Evolutionary conservation across 2,797 vertebrate genomes (phyloP).

Genomic region (Pipistrellus nathusii): DNA sequence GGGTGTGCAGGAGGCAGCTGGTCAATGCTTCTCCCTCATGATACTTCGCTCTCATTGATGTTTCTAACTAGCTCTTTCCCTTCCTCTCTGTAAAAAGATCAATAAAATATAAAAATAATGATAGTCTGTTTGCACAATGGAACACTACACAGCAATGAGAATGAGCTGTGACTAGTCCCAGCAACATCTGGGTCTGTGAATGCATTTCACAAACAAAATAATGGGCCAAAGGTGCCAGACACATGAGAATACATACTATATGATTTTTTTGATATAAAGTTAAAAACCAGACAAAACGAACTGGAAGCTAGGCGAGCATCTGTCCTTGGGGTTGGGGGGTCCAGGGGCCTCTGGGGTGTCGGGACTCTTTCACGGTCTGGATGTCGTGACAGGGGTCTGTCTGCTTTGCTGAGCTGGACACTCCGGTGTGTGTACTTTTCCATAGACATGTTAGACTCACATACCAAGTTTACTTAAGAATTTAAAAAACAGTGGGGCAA

Average conservation of each 20-base stretch:
- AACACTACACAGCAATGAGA: background rate
- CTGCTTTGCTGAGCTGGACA: background rate
- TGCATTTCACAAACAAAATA: background rate
- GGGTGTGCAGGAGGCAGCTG: no score
- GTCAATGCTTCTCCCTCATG: no score
- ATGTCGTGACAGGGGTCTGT: background rate
- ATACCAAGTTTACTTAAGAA: conserved; percentile 7
- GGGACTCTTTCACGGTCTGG: no score
- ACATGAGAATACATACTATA: background rate
- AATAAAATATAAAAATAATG: background rate
- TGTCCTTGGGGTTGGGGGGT: background rate
- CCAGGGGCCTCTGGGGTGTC: background rate
- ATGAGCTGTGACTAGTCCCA: background rate
- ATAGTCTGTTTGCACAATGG: background rate
- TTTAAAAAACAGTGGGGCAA: background rate
- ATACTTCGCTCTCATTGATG: no score
- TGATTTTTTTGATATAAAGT: background rate
- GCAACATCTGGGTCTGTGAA: background rate
- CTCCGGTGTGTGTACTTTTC: background rate
- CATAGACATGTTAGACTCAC: background rate
- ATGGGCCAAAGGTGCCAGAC: background rate
- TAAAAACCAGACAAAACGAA: background rate
- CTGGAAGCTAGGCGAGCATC: background rate
- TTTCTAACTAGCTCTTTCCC: no score
- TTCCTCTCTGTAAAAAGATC: no score